Evolutionary conservation across 2,797 vertebrate genomes (phyloP).

Genomic region (Girardinus metallicus): DNA sequence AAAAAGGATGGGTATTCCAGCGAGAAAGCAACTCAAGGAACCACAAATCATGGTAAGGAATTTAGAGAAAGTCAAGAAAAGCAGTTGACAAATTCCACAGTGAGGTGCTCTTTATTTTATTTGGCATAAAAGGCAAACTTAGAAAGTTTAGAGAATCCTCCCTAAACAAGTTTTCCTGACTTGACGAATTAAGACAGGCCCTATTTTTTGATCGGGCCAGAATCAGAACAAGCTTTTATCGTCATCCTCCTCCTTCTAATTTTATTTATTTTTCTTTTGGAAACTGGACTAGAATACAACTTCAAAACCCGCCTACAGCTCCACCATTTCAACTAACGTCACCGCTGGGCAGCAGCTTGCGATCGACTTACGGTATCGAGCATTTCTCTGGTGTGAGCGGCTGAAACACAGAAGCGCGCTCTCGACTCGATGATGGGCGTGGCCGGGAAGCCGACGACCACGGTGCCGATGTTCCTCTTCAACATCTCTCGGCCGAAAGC

Average conservation of each 20-base stretch:
- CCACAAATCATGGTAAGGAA: background rate
- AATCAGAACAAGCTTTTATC: too few species aligned
- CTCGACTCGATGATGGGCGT: slow-evolving; percentile 97
- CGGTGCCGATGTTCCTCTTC: slow-evolving; percentile 93
- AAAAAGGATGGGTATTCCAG: background rate
- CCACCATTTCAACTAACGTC: background rate
- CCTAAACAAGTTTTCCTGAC: background rate
- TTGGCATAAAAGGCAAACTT: background rate
- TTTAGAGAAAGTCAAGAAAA: background rate
- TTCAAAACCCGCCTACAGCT: background rate
- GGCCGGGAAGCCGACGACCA: slow-evolving; percentile 97
- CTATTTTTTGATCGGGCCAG: background rate
- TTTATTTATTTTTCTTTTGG: background rate
- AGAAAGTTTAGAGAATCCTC: background rate
- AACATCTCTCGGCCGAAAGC: slow-evolving; percentile 97
- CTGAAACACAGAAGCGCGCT: slow-evolving; percentile 95
- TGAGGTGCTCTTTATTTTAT: background rate
- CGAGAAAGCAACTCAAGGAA: background rate
- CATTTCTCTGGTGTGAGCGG: slow-evolving; percentile 93
- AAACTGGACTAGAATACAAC: background rate
- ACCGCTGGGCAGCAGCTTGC: background rate
- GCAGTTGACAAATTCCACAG: background rate
- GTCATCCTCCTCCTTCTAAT: background rate
- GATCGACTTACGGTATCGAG: slow-evolving; percentile 88
- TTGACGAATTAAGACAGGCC: background rate